Evolutionary conservation across 2,797 vertebrate genomes (phyloP).

Genomic region (Pelodytes ibericus): DNA sequence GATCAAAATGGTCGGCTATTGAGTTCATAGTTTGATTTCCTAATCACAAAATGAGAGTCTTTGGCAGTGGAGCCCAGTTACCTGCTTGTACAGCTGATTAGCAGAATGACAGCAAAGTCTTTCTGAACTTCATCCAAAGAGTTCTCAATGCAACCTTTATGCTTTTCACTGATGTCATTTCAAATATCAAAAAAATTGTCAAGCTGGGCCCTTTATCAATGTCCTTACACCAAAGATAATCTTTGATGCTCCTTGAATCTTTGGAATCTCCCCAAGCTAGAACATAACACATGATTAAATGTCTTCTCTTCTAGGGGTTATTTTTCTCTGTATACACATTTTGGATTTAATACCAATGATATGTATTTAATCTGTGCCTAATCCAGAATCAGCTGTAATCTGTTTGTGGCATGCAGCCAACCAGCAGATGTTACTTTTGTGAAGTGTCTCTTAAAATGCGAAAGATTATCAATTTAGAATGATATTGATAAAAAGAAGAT

Average conservation of each 20-base stretch:
- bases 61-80: conserved; percentile 26
- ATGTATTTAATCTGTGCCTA: conserved; percentile 27
- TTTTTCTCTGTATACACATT: conserved; percentile 27
- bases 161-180: conserved; percentile 50
- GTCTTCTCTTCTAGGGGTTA: conserved; percentile 10
- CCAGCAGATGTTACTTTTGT: conserved; percentile 28
- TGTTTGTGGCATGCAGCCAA: conserved; percentile 29
- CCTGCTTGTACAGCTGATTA: conserved; percentile 53
- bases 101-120: conserved; percentile 42
- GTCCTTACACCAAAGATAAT: conserved; percentile 46
- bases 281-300: conserved; percentile 29
- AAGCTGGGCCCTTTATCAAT: conserved; percentile 36
- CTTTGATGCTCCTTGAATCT: conserved; percentile 21
- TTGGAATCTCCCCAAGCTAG: conserved; percentile 5
- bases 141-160: conserved; percentile 20
- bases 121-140: conserved; percentile 40
- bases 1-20: conserved; percentile 5
- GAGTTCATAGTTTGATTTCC: conserved; percentile 15
- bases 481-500: background rate
- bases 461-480: background rate
- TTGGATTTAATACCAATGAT: conserved; percentile 35
- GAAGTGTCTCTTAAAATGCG: background rate
- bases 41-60: conserved; percentile 26
- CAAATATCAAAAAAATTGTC: conserved; percentile 41
- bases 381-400: conserved; percentile 34